Conservation (phyloP, 2,113 vertebrate genomes). For the Pterophyllum scalare region DNA sequence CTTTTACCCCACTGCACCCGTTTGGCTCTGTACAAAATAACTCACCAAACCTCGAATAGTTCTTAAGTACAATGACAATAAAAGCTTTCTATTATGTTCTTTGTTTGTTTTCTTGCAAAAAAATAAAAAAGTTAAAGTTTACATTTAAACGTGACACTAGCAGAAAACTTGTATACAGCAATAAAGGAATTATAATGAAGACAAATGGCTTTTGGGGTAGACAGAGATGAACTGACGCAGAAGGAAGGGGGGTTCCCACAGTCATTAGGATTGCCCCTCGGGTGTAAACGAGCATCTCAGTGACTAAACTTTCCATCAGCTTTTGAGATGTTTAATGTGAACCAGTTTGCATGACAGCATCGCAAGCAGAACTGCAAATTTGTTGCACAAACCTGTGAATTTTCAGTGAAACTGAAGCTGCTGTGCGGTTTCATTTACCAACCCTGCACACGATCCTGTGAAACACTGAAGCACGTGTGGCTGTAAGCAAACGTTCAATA, state of each 20-base stretch:
- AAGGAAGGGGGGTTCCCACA: neutral
- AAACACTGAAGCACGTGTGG: neutral
- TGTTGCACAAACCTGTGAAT: constrained; percentile 3
- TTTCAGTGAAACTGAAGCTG: neutral
- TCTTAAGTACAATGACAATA: neutral
- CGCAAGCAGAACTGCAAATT: neutral
- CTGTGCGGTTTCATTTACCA: constrained; percentile 4
- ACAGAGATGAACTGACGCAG: rapidly evolving
- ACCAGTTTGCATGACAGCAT: neutral
- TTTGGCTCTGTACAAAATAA: neutral
- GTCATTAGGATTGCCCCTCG: neutral
- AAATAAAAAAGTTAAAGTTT: neutral
- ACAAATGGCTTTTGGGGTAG: rapidly evolving
- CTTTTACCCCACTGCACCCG: neutral
- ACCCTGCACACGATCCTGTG: neutral
- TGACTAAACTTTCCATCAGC: neutral
- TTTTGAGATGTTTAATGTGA: neutral
- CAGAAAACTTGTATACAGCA: neutral
- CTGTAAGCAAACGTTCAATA: neutral
- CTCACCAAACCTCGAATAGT: neutral
- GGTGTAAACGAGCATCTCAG: neutral
- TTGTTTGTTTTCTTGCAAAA: too few species aligned
- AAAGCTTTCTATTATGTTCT: neutral
- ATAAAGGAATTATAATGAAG: neutral
- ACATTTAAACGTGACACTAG: neutral